These are phyloP conservation scores for Drosophila atroscutellata DNA, from an alignment of 2,888 invertebrate species.

Conservation along the genomic window DNA sequence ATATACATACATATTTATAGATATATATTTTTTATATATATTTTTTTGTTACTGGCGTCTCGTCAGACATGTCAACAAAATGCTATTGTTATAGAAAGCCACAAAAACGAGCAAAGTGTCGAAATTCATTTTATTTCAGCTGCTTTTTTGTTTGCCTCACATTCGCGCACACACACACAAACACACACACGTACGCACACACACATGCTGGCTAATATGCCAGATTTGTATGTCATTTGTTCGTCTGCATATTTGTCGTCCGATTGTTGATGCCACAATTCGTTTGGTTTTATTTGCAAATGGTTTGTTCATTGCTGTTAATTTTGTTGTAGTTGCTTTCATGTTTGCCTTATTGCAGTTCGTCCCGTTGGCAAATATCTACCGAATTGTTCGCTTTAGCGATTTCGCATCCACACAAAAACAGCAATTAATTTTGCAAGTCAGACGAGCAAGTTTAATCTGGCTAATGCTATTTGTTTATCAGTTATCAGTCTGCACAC, in stretches of 20 bases:
- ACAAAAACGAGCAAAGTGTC: constrained; percentile 44
- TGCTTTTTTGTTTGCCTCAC: constrained; percentile 11
- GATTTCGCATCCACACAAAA: constrained; percentile 19
- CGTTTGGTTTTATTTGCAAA: constrained; percentile 37
- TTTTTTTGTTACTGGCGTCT: not conserved
- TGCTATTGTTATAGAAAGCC: constrained; percentile 5
- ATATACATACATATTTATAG: not conserved
- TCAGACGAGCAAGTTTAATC: constrained; percentile 6
- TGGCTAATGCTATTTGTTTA: constrained; percentile 6
- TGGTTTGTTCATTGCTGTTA: constrained; percentile 5
- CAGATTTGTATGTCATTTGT: constrained; percentile 59
- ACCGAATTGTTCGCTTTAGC: constrained; percentile 28
- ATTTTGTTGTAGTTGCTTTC: constrained; percentile 6
- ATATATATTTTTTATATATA: not conserved
- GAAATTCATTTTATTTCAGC: constrained; percentile 52
- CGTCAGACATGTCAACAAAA: constrained; percentile 1
- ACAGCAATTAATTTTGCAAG: constrained; percentile 33
- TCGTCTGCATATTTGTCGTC: constrained; percentile 57
- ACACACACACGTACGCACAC: not conserved
- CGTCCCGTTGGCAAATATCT: constrained; percentile 8
- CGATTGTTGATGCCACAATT: constrained; percentile 36
- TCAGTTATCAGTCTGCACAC: constrained; percentile 3
- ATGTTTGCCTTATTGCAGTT: constrained; percentile 3
- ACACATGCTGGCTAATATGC: constrained; percentile 37
- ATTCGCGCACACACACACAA: not conserved